Conservation (phyloP, 2,113 vertebrate species). For the Phrynosoma blainvillii region DNA sequence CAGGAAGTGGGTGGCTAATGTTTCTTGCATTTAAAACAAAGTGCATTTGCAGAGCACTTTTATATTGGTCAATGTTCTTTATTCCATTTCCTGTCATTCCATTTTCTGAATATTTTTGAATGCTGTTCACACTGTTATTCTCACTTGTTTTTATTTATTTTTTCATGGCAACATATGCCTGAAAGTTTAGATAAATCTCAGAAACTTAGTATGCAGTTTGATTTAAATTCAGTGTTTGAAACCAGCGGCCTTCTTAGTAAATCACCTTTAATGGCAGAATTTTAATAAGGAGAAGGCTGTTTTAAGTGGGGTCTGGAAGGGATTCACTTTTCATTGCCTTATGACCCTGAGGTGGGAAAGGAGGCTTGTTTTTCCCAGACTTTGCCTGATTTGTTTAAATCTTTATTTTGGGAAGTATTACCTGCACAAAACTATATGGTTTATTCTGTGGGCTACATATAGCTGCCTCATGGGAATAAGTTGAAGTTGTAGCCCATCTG, state of each 20-base stretch:
- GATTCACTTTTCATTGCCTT: background rate
- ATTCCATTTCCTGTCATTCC: background rate
- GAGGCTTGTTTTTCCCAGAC: background rate
- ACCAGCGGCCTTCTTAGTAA: background rate
- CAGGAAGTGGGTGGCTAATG: slow-evolving; percentile 69
- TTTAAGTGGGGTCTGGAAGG: background rate
- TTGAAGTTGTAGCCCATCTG: background rate
- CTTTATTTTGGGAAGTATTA: background rate
- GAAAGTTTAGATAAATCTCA: background rate
- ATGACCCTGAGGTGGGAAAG: slow-evolving; percentile 43
- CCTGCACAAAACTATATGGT: no score
- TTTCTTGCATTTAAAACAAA: slow-evolving; percentile 65
- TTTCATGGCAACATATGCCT: background rate
- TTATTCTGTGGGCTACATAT: background rate
- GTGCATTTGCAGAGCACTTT: slow-evolving; percentile 52
- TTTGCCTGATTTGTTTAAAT: background rate
- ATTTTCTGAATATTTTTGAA: slow-evolving; percentile 35
- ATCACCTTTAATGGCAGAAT: background rate
- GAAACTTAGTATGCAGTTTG: slow-evolving; percentile 34
- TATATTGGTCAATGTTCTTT: slow-evolving; percentile 25
- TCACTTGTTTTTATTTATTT: background rate
- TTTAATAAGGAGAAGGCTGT: background rate
- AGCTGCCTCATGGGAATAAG: background rate
- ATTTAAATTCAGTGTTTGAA: slow-evolving; percentile 13
- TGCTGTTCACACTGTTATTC: background rate